Evolutionary conservation across 2,888 invertebrate genomes (phyloP).

Genomic region (Pyrrhosoma nymphula): DNA sequence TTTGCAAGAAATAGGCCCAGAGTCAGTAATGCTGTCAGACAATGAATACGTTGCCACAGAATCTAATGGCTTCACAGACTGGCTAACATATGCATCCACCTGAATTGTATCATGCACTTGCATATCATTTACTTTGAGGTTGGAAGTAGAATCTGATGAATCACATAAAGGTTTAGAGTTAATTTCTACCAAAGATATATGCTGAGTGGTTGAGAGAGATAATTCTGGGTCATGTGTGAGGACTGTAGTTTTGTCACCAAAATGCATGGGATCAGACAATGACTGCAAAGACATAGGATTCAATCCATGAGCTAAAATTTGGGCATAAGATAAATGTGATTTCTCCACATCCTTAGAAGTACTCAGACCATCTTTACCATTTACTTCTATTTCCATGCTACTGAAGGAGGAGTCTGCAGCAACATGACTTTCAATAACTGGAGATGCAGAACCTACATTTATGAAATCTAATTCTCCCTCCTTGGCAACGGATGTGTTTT

Average conservation of each 20-base stretch:
- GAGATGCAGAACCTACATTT: neutral
- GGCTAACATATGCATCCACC: neutral
- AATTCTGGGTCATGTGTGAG: neutral
- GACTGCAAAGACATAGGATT: slow-evolving; percentile 79
- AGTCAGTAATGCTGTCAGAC: neutral
- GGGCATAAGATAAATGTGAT: slow-evolving; percentile 83
- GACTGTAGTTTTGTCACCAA: slow-evolving; percentile 9
- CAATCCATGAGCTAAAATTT: slow-evolving; percentile 85
- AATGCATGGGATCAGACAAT: slow-evolving; percentile 78
- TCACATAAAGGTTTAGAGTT: neutral
- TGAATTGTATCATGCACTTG: neutral
- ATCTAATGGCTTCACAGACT: neutral
- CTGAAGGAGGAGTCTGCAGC: slow-evolving; percentile 23
- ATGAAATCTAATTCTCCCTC: slow-evolving; percentile 27
- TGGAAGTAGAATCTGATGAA: neutral
- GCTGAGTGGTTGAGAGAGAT: neutral
- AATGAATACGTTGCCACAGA: neutral
- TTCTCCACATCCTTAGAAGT: slow-evolving; percentile 67
- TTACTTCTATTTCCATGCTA: neutral
- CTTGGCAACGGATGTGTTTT: slow-evolving; percentile 21
- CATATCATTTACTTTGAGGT: neutral
- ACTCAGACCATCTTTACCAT: slow-evolving; percentile 49
- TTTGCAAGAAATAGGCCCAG: neutral
- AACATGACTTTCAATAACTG: neutral
- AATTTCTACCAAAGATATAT: neutral